These are phyloP conservation scores for Polymixis flavicincta DNA, from an alignment of 2,888 invertebrate genomes.

Conservation along the genomic window DNA sequence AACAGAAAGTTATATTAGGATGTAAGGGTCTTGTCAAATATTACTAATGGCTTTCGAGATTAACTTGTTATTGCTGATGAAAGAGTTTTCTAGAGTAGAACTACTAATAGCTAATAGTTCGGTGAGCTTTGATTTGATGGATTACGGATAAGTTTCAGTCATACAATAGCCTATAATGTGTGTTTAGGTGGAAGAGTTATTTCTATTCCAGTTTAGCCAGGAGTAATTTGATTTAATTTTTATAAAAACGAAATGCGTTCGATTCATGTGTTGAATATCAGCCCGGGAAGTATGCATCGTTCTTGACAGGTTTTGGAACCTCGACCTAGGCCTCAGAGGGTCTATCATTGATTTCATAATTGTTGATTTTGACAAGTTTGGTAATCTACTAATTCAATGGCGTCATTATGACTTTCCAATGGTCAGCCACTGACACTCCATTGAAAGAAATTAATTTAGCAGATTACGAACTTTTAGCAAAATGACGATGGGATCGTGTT, in stretches of 20 bases:
- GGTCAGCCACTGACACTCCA: too few species aligned
- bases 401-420: too few species aligned
- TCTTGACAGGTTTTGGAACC: background rate
- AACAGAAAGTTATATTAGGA: constrained; percentile 36
- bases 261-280: too few species aligned
- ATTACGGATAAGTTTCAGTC: too few species aligned
- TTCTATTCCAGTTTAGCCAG: background rate
- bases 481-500: too few species aligned
- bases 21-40: constrained; percentile 46
- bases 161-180: too few species aligned
- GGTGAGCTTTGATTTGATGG: constrained; percentile 31
- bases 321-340: too few species aligned
- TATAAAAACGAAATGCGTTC: background rate
- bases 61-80: constrained; percentile 38
- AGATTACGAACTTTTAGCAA: too few species aligned
- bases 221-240: background rate
- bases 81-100: constrained; percentile 22
- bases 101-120: constrained; percentile 7
- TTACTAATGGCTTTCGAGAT: constrained; percentile 47
- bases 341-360: too few species aligned
- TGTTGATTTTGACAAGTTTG: too few species aligned
- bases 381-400: too few species aligned
- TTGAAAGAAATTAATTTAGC: too few species aligned
- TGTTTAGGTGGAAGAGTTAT: background rate
- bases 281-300: background rate